These are phyloP conservation scores for Salpingus planirostris DNA, from an alignment of 2,888 invertebrate species.

Conservation along the genomic window DNA sequence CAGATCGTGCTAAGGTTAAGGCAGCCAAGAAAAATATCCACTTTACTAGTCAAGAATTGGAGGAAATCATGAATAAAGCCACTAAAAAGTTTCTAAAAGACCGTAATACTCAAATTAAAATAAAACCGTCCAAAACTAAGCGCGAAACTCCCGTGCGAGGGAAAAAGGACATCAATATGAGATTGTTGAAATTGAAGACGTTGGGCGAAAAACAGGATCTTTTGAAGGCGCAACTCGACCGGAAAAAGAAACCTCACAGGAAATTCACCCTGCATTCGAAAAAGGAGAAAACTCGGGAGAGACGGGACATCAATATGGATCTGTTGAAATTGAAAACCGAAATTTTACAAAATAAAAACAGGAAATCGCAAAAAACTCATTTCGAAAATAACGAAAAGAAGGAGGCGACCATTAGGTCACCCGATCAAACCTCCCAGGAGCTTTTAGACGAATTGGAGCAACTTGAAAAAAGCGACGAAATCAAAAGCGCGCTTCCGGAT, in stretches of 20 bases:
- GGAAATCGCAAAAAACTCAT: conserved; percentile 6
- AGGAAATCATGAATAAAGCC: conserved; percentile 26
- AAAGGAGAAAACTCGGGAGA: conserved; percentile 11
- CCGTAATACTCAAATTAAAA: conserved; percentile 12
- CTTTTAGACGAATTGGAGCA: conserved; percentile 16
- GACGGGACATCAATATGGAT: conserved; percentile 32
- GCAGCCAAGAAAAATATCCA: conserved; percentile 26
- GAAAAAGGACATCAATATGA: conserved; percentile 22
- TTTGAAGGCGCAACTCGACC: conserved; percentile 1
- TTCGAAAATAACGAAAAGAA: conserved; percentile 15
- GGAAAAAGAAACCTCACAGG: conserved; percentile 2
- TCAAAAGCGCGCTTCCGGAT: background rate
- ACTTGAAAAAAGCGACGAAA: conserved; percentile 2
- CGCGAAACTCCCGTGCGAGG: conserved; percentile 2
- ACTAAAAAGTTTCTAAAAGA: conserved; percentile 21
- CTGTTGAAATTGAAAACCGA: no score
- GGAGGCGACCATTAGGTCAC: conserved; percentile 19
- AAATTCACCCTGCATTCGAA: background rate
- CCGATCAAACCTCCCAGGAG: conserved; percentile 23
- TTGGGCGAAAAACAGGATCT: conserved; percentile 3
- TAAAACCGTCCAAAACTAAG: conserved; percentile 1
- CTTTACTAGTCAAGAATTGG: conserved; percentile 30
- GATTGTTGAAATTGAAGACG: conserved; percentile 11
- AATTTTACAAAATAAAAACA: no score
- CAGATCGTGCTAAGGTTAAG: conserved; percentile 28